These are phyloP conservation scores for Clostera curtula DNA, from an alignment of 2,888 invertebrate species.

Conservation along the genomic window DNA sequence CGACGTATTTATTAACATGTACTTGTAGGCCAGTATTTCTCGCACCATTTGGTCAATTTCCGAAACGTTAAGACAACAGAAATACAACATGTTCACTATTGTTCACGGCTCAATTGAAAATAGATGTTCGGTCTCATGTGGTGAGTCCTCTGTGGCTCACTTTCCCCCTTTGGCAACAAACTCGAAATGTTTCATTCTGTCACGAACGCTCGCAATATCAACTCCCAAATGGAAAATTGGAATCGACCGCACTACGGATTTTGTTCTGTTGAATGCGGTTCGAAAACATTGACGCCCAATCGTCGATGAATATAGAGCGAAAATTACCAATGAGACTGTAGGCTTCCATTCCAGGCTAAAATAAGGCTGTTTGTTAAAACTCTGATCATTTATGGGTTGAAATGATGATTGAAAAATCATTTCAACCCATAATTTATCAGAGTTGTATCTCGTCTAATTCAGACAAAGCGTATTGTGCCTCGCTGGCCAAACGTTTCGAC, in stretches of 20 bases:
- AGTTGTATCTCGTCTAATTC: too few relatives aligned
- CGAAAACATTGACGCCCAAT: slow-evolving; percentile 9
- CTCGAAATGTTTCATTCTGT: slow-evolving; percentile 31
- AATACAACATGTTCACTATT: too few relatives aligned
- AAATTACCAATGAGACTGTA: background rate
- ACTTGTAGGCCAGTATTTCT: too few relatives aligned
- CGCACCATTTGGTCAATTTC: too few relatives aligned
- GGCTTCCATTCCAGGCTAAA: background rate
- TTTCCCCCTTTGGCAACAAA: slow-evolving; percentile 47
- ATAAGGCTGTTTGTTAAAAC: too few relatives aligned
- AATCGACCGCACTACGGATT: slow-evolving; percentile 16
- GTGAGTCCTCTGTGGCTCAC: slow-evolving; percentile 41
- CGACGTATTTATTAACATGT: too few relatives aligned
- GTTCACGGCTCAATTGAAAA: slow-evolving; percentile 18
- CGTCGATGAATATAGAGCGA: slow-evolving; percentile 2
- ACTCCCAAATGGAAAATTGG: slow-evolving; percentile 27
- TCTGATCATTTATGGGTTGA: too few relatives aligned
- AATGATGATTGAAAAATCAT: too few relatives aligned
- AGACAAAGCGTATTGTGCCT: too few relatives aligned
- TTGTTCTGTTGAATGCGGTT: slow-evolving; percentile 15
- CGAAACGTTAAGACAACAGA: too few relatives aligned
- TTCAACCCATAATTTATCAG: too few relatives aligned
- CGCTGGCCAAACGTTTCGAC: too few relatives aligned
- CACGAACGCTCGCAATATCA: slow-evolving; percentile 25
- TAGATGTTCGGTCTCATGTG: slow-evolving; percentile 35